A percentile compares a stretch with the other conserved stretches of the same genome.
Conservation (phyloP, 2,113 vertebrate species). For the Calypte anna region DNA sequence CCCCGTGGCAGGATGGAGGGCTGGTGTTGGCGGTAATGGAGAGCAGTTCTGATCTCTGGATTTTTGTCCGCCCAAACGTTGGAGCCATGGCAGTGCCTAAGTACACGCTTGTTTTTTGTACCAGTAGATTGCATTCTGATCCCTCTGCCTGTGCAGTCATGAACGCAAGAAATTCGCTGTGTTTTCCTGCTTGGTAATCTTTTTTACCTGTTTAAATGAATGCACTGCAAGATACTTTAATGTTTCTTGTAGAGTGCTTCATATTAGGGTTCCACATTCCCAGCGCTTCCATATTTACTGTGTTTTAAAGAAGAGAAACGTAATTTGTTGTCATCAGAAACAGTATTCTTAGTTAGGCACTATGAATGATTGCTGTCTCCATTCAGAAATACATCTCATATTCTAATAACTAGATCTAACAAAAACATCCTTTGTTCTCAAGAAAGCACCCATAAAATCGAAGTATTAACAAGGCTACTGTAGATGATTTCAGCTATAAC, state of each 20-base stretch:
- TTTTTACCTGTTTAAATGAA: not conserved
- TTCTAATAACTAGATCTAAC: not conserved
- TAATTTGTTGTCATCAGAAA: not conserved
- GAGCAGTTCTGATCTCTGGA: too few relatives aligned
- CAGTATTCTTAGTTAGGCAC: not conserved
- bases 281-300: not conserved
- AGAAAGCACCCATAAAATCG: not conserved
- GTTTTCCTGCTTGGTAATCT: not conserved
- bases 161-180: not conserved
- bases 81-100: not conserved
- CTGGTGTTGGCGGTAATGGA: too few relatives aligned
- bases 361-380: not conserved
- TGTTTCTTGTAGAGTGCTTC: not conserved
- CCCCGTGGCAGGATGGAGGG: too few relatives aligned
- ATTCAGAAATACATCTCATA: not conserved
- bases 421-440: constrained; percentile 11
- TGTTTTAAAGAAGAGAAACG: not conserved
- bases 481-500: not conserved
- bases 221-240: not conserved
- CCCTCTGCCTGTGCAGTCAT: not conserved
- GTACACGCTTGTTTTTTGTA: not conserved
- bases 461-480: not conserved
- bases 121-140: not conserved
- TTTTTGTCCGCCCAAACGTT: too few relatives aligned
- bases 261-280: not conserved